Percentiles rank a stretch among this genome's conserved stretches.
Conservation (phyloP, 2,113 vertebrate genomes). For the Hypanus sabinus region DNA sequence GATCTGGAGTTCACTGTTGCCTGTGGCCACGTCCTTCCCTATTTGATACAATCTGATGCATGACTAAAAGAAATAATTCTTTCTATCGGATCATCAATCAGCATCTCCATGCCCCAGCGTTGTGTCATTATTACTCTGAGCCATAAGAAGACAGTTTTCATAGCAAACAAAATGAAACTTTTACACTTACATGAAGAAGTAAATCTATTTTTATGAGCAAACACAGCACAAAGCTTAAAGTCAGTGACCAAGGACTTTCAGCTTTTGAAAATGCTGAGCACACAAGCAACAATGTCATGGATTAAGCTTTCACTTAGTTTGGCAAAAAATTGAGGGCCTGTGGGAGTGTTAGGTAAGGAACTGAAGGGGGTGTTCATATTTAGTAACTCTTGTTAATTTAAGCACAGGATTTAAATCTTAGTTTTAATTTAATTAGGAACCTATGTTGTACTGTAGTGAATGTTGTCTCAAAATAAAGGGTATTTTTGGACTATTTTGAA, state of each 20-base stretch:
- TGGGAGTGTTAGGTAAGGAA: neutral
- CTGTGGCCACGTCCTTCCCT: too few relatives aligned
- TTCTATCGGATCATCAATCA: neutral
- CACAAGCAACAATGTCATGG: neutral
- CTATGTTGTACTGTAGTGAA: neutral
- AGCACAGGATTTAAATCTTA: neutral
- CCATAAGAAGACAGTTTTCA: neutral
- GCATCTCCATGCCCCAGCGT: neutral
- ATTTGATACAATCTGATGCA: neutral
- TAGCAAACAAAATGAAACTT: neutral
- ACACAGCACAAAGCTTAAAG: neutral
- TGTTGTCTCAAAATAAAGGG: neutral
- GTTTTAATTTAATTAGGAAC: neutral
- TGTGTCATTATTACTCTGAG: neutral
- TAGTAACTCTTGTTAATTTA: neutral
- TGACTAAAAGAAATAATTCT: neutral
- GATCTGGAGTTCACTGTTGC: neutral
- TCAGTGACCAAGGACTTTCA: neutral
- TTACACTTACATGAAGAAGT: neutral
- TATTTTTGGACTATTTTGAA: too few relatives aligned
- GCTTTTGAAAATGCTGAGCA: neutral
- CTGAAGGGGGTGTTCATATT: neutral
- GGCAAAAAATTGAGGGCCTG: neutral
- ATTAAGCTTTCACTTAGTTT: neutral
- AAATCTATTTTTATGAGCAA: neutral